phyloP scores from a whole-genome alignment of 2,113 vertebrate species.

The Piprites chloris region DNA sequence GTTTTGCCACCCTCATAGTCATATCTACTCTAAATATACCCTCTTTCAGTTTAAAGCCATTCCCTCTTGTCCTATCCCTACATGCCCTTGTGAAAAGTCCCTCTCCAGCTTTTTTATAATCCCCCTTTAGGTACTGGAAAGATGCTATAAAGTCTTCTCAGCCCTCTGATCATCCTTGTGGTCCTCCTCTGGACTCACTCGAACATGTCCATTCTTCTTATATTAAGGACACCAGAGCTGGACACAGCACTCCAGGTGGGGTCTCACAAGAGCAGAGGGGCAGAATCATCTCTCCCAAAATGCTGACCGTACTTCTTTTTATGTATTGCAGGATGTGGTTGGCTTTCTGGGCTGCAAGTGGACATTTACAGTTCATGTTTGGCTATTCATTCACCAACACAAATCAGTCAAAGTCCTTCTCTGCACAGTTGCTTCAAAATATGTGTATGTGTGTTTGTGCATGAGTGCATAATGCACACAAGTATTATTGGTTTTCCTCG shows the following conservation, averaged over 20 bases:
- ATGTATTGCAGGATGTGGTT: background rate
- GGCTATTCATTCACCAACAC: fast-evolving
- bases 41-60: background rate
- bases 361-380: background rate
- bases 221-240: background rate
- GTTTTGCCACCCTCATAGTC: background rate
- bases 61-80: fast-evolving
- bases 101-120: background rate
- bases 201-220: background rate
- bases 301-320: background rate
- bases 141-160: background rate
- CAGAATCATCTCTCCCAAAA: background rate
- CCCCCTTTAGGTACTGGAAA: background rate
- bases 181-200: background rate
- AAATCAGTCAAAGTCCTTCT: background rate
- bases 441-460: background rate
- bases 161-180: background rate
- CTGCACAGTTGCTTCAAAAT: background rate
- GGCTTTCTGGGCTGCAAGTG: background rate
- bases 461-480: background rate
- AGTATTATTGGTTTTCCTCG: background rate
- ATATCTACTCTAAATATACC: background rate
- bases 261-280: background rate
- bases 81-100: background rate
- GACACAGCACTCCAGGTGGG: too few relatives aligned